Percentiles rank a stretch among this genome's conserved stretches.
Evolutionary conservation across 2,113 vertebrate species (phyloP).

Genomic region (Pholis gunnellus): DNA sequence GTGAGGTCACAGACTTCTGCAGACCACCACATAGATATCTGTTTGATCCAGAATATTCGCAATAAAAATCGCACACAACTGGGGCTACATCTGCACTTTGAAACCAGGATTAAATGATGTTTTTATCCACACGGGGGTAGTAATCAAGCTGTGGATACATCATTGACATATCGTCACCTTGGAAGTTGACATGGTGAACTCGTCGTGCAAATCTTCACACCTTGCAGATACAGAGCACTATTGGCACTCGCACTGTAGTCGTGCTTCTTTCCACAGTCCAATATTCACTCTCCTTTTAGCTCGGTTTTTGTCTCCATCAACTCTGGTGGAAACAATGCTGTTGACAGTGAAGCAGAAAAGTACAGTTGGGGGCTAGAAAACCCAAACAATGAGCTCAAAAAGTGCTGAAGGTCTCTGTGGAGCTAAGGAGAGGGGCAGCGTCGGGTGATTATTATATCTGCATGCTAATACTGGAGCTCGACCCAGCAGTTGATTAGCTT

Average conservation of each 20-base stretch:
- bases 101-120: not conserved
- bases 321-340: not conserved
- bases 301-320: not conserved
- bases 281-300: not conserved
- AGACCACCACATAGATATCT: not conserved
- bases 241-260: not conserved
- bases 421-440: not conserved
- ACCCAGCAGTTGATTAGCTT: not conserved
- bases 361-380: not conserved
- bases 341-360: not conserved
- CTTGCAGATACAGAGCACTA: not conserved
- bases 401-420: not conserved
- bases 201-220: not conserved
- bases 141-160: not conserved
- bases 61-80: not conserved
- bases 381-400: not conserved
- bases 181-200: not conserved
- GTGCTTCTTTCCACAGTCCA: not conserved
- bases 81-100: not conserved
- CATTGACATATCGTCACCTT: not conserved
- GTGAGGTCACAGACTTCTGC: not conserved
- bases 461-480: not conserved
- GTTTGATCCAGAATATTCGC: not conserved
- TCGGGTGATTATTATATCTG: not conserved
- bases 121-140: not conserved